Evolutionary conservation across 53 echinoderm and acorn worm species (phyloP).

Genomic region (Mesocentrotus franciscanus): DNA sequence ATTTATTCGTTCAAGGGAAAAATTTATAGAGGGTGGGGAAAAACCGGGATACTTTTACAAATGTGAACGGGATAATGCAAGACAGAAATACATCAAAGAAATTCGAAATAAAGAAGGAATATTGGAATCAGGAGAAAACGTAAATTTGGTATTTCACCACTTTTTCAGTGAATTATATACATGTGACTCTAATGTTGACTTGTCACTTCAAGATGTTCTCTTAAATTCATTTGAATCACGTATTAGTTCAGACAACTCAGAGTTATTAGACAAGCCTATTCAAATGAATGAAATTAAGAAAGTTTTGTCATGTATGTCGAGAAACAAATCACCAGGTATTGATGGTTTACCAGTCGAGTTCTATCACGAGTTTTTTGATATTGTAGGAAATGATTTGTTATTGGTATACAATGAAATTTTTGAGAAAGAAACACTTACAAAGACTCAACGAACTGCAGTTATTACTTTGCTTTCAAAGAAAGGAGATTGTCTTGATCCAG

Average conservation of each 20-base stretch:
- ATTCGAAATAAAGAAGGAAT: neutral
- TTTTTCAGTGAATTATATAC: conserved; percentile 50
- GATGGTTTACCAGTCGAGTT: neutral
- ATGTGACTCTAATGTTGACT: neutral
- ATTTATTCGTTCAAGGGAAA: too few relatives aligned
- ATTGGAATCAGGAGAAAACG: neutral
- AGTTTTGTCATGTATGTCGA: neutral
- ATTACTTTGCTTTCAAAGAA: neutral
- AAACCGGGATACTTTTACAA: conserved; percentile 53
- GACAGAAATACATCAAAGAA: conserved; percentile 10
- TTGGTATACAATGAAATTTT: neutral
- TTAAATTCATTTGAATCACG: neutral
- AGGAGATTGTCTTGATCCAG: neutral
- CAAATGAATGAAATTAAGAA: neutral
- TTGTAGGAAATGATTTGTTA: neutral
- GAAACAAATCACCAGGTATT: neutral
- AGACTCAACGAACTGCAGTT: neutral
- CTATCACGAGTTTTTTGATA: neutral
- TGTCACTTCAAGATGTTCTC: neutral
- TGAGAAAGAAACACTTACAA: neutral
- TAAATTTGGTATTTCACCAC: conserved; percentile 12
- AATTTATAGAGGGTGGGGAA: conserved; percentile 65
- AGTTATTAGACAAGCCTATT: conserved; percentile 27
- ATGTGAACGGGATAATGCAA: neutral
- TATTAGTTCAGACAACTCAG: neutral